Percentiles rank a stretch among this genome's conserved stretches.
These are phyloP conservation scores for Selene dorsalis DNA, from an alignment of 2,797 vertebrate genomes.

Conservation along the genomic window DNA sequence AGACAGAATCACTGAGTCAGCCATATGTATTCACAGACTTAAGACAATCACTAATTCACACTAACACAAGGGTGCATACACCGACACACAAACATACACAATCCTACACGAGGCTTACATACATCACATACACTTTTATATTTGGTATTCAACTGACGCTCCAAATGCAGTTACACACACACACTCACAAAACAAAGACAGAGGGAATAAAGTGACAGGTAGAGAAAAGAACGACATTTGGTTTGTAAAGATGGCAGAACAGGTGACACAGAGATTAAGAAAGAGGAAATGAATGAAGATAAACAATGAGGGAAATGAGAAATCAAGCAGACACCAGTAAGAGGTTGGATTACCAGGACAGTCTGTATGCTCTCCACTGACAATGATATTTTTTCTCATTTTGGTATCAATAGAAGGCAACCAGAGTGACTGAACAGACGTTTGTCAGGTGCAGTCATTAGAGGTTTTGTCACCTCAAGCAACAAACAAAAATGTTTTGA, in stretches of 20 bases:
- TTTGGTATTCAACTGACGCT: slow-evolving; percentile 63
- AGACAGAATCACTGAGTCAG: slow-evolving; percentile 84
- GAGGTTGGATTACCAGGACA: background rate
- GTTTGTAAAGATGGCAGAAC: slow-evolving; percentile 23
- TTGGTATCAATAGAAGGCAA: slow-evolving; percentile 3
- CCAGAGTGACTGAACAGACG: background rate
- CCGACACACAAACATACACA: slow-evolving; percentile 52
- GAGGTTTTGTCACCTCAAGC: background rate
- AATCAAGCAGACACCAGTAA: background rate
- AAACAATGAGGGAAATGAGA: background rate
- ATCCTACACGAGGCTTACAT: slow-evolving; percentile 50
- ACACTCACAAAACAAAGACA: slow-evolving; percentile 21
- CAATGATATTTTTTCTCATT: background rate
- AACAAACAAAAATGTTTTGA: background rate
- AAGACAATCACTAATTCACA: slow-evolving; percentile 82
- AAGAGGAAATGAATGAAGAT: background rate
- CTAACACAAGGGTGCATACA: slow-evolving; percentile 53
- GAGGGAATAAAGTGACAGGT: slow-evolving; percentile 34
- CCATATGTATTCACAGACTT: slow-evolving; percentile 77
- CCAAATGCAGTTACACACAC: slow-evolving; percentile 45
- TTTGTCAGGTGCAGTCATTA: background rate
- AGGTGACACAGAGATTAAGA: slow-evolving; percentile 4
- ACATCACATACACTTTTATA: slow-evolving; percentile 55
- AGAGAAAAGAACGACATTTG: slow-evolving; percentile 20
- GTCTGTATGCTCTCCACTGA: background rate